Conservation (phyloP, 92 coral and sea anemone species). For the Epizoanthus stellaris region DNA sequence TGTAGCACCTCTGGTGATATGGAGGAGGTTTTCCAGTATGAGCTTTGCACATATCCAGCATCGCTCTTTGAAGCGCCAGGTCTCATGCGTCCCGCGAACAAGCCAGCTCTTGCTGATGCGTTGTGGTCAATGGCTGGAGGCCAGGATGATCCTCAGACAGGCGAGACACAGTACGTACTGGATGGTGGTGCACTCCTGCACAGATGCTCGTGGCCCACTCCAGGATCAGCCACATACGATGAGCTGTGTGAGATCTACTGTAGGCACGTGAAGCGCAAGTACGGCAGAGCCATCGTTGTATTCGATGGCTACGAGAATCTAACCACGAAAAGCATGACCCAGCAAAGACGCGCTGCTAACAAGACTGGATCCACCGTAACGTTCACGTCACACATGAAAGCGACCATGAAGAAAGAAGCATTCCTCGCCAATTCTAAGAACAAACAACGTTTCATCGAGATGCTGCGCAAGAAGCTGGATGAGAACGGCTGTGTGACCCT, state of each 20-base stretch:
- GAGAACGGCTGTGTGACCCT: neutral
- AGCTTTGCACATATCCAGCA: slow-evolving; percentile 35
- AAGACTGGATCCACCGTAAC: slow-evolving; percentile 45
- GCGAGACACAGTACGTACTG: slow-evolving; percentile 34
- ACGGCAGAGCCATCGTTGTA: too few species aligned
- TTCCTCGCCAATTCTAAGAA: slow-evolving; percentile 35
- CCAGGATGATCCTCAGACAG: slow-evolving; percentile 2
- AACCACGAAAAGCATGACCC: slow-evolving; percentile 42
- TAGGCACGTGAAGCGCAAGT: neutral
- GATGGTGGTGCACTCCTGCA: slow-evolving; percentile 49
- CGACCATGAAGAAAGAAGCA: slow-evolving; percentile 49
- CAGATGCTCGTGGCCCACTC: slow-evolving; percentile 41
- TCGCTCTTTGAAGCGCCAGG: slow-evolving; percentile 42
- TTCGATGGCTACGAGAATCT: slow-evolving; percentile 48
- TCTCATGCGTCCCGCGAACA: slow-evolving; percentile 41
- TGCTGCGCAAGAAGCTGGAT: slow-evolving; percentile 17
- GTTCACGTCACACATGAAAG: slow-evolving; percentile 36
- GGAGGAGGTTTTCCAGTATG: slow-evolving; percentile 26
- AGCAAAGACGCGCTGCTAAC: slow-evolving; percentile 44
- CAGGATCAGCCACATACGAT: slow-evolving; percentile 21
- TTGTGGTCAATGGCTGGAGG: slow-evolving; percentile 4
- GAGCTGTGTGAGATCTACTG: slow-evolving; percentile 28
- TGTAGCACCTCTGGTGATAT: slow-evolving; percentile 8
- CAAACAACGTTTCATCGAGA: slow-evolving; percentile 2
- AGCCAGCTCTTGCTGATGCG: slow-evolving; percentile 53